A percentile compares a stretch with the other conserved stretches of the same genome.
Conservation (phyloP, 2,888 invertebrate species). For the Drosophila setosimentum region DNA sequence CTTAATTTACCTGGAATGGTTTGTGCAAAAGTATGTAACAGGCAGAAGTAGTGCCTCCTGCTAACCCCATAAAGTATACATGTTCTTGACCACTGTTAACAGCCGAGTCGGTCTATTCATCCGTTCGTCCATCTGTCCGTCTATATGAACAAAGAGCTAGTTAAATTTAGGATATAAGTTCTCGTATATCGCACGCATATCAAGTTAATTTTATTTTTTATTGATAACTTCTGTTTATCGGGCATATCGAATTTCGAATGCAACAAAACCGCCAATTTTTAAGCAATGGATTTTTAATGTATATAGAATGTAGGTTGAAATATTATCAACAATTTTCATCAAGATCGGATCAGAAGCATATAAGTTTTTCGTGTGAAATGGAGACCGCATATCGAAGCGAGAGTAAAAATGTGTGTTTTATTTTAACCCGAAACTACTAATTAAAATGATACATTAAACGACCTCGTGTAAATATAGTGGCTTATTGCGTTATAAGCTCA, state of each 20-base stretch:
- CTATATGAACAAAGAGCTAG: not conserved
- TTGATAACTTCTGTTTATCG: not conserved
- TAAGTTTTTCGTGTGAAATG: not conserved
- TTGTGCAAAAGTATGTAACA: not conserved
- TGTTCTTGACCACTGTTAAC: not conserved
- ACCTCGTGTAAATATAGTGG: not conserved
- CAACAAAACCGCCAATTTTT: not conserved
- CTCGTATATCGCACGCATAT: not conserved
- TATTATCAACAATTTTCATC: not conserved
- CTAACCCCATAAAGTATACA: no score
- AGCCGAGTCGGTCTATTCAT: not conserved
- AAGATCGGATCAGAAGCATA: not conserved
- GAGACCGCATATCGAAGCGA: not conserved
- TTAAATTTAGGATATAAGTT: not conserved
- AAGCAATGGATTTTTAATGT: not conserved
- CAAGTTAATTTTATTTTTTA: not conserved
- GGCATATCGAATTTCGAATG: not conserved
- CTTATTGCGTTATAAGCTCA: conserved; percentile 23
- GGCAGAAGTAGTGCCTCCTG: no score
- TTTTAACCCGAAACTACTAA: not conserved
- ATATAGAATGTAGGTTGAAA: not conserved
- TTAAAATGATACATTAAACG: not conserved
- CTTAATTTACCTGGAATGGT: not conserved
- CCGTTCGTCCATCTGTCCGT: not conserved
- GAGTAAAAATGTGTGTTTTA: not conserved